Percentiles rank a stretch among this genome's conserved stretches.
Conservation (phyloP, 1,140 invertebrate species). For the Metopolophium dirhodum region DNA sequence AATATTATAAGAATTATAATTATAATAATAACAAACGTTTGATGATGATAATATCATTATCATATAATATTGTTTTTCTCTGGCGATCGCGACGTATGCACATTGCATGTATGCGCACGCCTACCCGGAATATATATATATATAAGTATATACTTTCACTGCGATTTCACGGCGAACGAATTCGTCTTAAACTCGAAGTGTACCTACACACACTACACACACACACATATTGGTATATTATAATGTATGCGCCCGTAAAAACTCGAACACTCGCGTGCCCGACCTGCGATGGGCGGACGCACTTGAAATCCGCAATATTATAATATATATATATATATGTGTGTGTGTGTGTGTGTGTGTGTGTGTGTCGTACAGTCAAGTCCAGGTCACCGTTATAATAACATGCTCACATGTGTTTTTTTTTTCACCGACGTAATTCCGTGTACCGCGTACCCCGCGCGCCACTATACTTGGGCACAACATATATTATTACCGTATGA, state of each 20-base stretch:
- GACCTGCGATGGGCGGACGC: not conserved
- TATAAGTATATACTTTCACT: not conserved
- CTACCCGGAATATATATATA: no score
- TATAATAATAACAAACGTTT: not conserved
- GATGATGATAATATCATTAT: slow-evolving; percentile 39
- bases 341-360: no score
- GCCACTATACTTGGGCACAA: not conserved
- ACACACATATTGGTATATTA: not conserved
- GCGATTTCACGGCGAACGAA: not conserved
- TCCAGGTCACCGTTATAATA: slow-evolving; percentile 36
- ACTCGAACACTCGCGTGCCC: not conserved
- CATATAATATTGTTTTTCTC: not conserved
- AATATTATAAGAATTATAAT: not conserved
- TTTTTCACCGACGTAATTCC: not conserved
- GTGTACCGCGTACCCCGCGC: not conserved
- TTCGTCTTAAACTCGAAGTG: not conserved
- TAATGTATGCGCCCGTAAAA: not conserved
- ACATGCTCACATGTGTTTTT: slow-evolving; percentile 1
- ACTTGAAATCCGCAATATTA: slow-evolving; percentile 1
- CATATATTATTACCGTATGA: not conserved
- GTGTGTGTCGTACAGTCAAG: not conserved
- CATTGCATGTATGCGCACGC: not conserved
- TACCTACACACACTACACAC: not conserved
- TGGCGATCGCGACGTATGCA: not conserved
- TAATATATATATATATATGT: no score